A percentile compares a stretch with the other conserved stretches of the same genome.
Evolutionary conservation across 2,113 vertebrate genomes (phyloP).

Genomic region (Clarias batrachus): DNA sequence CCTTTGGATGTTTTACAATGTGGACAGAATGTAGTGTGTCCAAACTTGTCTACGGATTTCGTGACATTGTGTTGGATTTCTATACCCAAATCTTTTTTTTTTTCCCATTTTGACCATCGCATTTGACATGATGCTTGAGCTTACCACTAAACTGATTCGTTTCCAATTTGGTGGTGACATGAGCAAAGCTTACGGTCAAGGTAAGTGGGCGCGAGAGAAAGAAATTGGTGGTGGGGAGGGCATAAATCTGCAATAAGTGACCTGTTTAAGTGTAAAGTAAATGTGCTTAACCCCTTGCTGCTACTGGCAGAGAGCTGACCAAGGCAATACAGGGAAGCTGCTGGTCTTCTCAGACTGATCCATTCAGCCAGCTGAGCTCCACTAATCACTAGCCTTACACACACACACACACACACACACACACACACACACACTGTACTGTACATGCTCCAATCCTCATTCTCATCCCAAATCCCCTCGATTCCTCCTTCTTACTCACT

Average conservation of each 20-base stretch:
- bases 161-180: not conserved
- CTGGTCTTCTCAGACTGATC: conserved; percentile 7
- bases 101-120: not conserved
- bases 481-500: conserved; percentile 47
- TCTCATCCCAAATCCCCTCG: conserved; percentile 39
- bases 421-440: not conserved
- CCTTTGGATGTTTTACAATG: too few relatives aligned
- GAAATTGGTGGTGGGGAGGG: too few relatives aligned
- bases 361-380: conserved; percentile 32
- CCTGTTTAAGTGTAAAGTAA: not conserved
- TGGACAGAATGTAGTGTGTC: too few relatives aligned
- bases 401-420: conserved; percentile 30
- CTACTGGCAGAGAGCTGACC: conserved; percentile 9
- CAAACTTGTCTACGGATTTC: too few relatives aligned
- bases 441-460: conserved; percentile 18
- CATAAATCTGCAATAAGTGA: not conserved
- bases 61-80: not conserved
- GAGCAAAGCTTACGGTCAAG: not conserved
- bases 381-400: conserved; percentile 34
- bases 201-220: not conserved
- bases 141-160: not conserved
- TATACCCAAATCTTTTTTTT: not conserved
- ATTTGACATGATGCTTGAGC: not conserved
- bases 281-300: conserved; percentile 17
- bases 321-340: conserved; percentile 4